These are phyloP conservation scores for Cydia pomonella DNA, from an alignment of 1,140 invertebrate genomes.

Conservation along the genomic window DNA sequence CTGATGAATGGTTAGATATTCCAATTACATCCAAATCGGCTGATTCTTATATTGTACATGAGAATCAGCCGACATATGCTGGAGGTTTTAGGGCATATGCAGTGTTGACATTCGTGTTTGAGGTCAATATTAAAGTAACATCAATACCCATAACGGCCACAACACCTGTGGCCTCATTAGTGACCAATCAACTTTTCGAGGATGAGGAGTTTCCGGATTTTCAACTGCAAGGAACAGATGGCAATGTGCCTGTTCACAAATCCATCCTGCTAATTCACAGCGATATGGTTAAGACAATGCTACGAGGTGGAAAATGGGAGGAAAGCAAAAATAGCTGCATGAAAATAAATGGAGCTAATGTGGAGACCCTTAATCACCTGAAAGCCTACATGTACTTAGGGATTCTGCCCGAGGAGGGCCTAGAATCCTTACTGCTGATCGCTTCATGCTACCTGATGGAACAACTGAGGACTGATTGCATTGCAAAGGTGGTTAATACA, in stretches of 20 bases:
- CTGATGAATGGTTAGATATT: too few relatives aligned
- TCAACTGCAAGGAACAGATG: not conserved
- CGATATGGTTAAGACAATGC: not conserved
- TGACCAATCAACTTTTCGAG: not conserved
- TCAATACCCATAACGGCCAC: not conserved
- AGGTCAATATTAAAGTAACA: not conserved
- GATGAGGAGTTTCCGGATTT: constrained; percentile 14
- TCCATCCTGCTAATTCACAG: not conserved
- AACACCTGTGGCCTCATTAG: not conserved
- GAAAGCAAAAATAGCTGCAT: not conserved
- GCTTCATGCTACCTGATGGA: constrained; percentile 17
- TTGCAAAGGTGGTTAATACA: not conserved
- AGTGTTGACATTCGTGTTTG: not conserved
- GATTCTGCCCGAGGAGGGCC: not conserved
- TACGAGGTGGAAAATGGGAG: not conserved
- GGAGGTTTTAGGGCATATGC: too few relatives aligned
- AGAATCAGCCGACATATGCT: too few relatives aligned
- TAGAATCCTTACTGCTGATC: not conserved
- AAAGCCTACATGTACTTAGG: constrained; percentile 20
- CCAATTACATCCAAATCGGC: too few relatives aligned
- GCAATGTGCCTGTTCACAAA: constrained; percentile 6
- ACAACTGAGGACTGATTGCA: not conserved
- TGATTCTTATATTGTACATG: too few relatives aligned
- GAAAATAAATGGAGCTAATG: not conserved
- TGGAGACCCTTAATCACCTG: constrained; percentile 6